phyloP scores from a whole-genome alignment of 1,140 invertebrate genomes.

The Musca domestica region DNA sequence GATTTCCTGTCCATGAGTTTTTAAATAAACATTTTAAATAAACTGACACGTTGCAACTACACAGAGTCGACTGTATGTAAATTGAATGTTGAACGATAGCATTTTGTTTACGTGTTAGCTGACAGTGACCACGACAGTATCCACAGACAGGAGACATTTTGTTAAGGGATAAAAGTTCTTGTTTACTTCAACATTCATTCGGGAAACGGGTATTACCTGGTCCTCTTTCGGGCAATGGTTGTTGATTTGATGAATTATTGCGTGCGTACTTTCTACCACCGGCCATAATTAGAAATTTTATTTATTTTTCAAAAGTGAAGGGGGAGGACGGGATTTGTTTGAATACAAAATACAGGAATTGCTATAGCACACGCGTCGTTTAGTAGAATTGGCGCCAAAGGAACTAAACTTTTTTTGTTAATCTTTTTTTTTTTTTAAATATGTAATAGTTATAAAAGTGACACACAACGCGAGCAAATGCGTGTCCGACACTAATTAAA shows the following conservation, averaged over 20 bases:
- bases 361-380: slow-evolving; percentile 3
- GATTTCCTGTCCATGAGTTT: no score
- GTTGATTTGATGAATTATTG: slow-evolving; percentile 49
- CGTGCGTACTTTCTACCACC: slow-evolving; percentile 50
- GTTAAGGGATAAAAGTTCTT: neutral
- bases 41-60: no score
- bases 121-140: neutral
- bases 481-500: slow-evolving; percentile 22
- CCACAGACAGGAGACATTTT: neutral
- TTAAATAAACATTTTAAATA: no score
- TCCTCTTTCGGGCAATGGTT: slow-evolving; percentile 49
- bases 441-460: neutral
- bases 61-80: neutral
- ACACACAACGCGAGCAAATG: slow-evolving; percentile 2
- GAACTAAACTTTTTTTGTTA: neutral
- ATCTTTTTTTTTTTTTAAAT: neutral
- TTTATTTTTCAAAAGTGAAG: slow-evolving; percentile 11
- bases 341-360: neutral
- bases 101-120: neutral
- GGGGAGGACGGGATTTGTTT: neutral
- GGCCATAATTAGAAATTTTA: slow-evolving; percentile 37
- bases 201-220: slow-evolving; percentile 44
- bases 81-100: neutral
- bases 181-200: neutral
- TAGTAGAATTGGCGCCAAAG: slow-evolving; percentile 5